A percentile compares a stretch with the other conserved stretches of the same genome.
phyloP scores from a whole-genome alignment of 2,113 vertebrate genomes.

The Carassius auratus region DNA sequence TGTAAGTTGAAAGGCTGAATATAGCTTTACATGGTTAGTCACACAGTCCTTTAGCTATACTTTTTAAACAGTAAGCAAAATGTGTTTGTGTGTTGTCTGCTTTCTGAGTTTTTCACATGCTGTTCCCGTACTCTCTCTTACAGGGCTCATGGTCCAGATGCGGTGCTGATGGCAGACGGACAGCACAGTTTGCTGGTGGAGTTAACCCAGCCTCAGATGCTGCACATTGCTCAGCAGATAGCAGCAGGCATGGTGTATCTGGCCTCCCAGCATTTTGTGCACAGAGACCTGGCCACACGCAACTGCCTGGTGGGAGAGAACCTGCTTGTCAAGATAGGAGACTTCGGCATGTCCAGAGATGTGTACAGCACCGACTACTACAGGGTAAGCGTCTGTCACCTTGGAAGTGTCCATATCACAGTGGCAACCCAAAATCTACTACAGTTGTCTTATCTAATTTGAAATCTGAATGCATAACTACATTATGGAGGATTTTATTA shows the following conservation, averaged over 20 bases:
- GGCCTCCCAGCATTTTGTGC: constrained; percentile 97
- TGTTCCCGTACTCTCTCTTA: background rate
- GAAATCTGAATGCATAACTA: background rate
- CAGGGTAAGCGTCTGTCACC: constrained; percentile 81
- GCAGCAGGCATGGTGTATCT: constrained; percentile 98
- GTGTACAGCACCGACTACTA: constrained; percentile 99
- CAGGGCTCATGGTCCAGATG: constrained; percentile 96
- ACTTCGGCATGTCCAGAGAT: constrained; percentile 99
- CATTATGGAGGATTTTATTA: background rate
- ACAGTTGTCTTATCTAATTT: background rate
- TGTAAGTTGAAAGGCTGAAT: too few relatives aligned
- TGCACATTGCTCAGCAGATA: constrained; percentile 97
- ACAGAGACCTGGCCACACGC: constrained; percentile 95
- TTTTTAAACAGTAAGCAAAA: background rate
- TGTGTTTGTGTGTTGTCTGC: background rate
- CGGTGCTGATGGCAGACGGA: constrained; percentile 93
- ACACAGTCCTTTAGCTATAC: too few relatives aligned
- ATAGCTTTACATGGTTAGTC: too few relatives aligned
- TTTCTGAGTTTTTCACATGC: background rate
- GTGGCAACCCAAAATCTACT: background rate
- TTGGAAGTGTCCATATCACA: background rate
- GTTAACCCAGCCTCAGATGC: constrained; percentile 97
- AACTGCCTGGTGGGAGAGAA: constrained; percentile 98
- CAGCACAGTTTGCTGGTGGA: constrained; percentile 84
- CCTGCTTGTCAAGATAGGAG: constrained; percentile 97